Evolutionary conservation across 2,113 vertebrate species (phyloP).

Genomic region (Serilophus lunatus): DNA sequence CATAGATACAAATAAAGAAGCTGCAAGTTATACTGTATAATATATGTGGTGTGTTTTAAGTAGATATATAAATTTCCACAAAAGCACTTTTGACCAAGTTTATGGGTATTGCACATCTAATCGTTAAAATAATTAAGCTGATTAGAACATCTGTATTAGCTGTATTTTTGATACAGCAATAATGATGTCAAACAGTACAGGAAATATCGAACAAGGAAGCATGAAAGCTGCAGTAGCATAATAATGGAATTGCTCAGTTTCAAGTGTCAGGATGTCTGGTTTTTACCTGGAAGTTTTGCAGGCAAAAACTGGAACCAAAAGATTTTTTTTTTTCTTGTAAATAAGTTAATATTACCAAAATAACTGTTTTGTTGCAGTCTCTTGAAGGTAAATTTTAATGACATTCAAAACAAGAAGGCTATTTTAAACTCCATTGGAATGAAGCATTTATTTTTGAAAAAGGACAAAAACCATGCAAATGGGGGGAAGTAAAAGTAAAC

Average conservation of each 20-base stretch:
- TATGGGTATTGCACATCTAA: fast-evolving
- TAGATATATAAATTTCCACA: neutral
- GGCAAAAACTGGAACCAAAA: neutral
- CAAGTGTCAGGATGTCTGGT: neutral
- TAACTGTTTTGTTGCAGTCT: neutral
- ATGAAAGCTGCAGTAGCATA: neutral
- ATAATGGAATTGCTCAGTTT: neutral
- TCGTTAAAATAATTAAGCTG: neutral
- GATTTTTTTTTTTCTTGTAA: neutral
- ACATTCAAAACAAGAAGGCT: neutral
- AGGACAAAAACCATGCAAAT: neutral
- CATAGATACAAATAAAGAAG: neutral
- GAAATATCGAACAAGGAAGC: neutral
- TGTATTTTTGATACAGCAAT: neutral
- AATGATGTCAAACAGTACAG: neutral
- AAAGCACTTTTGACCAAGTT: neutral
- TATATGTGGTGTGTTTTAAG: fast-evolving
- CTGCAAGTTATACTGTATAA: neutral
- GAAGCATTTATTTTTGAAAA: neutral
- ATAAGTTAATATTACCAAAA: neutral
- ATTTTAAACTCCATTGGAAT: neutral
- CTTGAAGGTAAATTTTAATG: neutral
- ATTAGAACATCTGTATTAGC: neutral
- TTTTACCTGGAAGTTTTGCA: neutral
- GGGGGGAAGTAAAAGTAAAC: neutral